Conservation (phyloP, 2,888 invertebrate species). For the Homarus gammarus region DNA sequence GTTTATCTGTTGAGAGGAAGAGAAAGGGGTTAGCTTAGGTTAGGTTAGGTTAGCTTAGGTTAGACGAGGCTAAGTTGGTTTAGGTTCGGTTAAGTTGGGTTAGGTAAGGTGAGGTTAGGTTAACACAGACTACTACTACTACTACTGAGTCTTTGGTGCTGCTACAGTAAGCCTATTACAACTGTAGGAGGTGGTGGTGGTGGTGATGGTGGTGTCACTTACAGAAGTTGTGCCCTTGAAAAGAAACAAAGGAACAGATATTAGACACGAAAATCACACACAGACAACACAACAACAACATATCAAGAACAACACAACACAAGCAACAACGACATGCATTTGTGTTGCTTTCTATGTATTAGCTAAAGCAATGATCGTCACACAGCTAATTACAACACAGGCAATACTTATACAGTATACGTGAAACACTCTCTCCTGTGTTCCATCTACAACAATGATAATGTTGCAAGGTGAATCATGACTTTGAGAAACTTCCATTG, state of each 20-base stretch:
- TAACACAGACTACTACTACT: constrained; percentile 2
- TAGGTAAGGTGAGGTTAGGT: background rate
- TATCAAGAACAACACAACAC: background rate
- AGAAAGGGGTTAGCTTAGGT: too few species aligned
- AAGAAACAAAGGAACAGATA: constrained; percentile 40
- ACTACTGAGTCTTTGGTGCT: constrained; percentile 14
- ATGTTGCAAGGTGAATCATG: too few species aligned
- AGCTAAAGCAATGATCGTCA: too few species aligned
- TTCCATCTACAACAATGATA: too few species aligned
- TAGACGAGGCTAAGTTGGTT: too few species aligned
- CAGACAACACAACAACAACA: background rate
- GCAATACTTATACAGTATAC: background rate
- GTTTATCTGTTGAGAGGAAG: too few species aligned
- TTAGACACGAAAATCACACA: constrained; percentile 11
- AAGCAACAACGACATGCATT: background rate
- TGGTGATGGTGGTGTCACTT: constrained; percentile 51
- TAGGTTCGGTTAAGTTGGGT: too few species aligned
- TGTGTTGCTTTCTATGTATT: too few species aligned
- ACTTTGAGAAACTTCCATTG: too few species aligned
- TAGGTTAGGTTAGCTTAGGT: too few species aligned
- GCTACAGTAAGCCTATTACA: background rate
- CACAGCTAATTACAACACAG: constrained; percentile 21
- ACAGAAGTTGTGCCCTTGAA: constrained; percentile 64
- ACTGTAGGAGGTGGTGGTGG: constrained; percentile 40
- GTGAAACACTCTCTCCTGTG: background rate